Evolutionary conservation across 2,113 vertebrate species (phyloP), one percentile per base, ranked within the genome.

Genomic region (Cnemophilus loriae): DNA sequence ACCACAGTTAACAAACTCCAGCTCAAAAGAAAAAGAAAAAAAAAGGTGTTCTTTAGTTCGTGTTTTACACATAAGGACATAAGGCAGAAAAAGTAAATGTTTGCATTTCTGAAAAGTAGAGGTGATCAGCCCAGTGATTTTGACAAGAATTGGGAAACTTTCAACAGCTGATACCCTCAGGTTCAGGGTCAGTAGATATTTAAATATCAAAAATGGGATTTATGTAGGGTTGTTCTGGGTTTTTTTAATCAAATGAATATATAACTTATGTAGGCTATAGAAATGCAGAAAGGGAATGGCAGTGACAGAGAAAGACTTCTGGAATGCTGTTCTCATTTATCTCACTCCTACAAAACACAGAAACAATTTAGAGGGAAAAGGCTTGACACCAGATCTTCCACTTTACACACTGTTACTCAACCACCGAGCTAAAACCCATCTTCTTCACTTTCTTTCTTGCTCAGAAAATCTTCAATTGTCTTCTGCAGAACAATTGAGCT

Each of bases 31-130:
- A 30, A 56, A 70, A 79, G n/a, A 69, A 53, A 49, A 81, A 47
- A 69, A 71, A 80, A 50, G 3, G 2, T 4, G 16, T 49, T 52
- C 5, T 27, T 90, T 85, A 79, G 35, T 68, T 94, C 30, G 23
- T 28, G 11, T 71, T 86, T 73, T 28, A 73, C 7, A 52, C 22
- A 46, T 6, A 33, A 61, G 9, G 19, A 53, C 0, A 0, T 32
- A 69, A 69, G n/a, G 21, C 26, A 56, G 11, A 56, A 77, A 67
- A 73, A 19, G 23, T 7, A 71, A 75, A 77, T n/a, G 4, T 42
- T 56, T 56, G 5, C 18, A 49, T 55, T 93, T 78, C 32, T 84
- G 21, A 79, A 63, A 75, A 30, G 8, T 1, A 47, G 32, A 68
- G 13, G 19, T 64, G 10, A 26, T 23, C 32, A 82, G 32, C 13